These are phyloP conservation scores for Helicoverpa zea DNA, from an alignment of 1,140 invertebrate species.

Conservation along the genomic window DNA sequence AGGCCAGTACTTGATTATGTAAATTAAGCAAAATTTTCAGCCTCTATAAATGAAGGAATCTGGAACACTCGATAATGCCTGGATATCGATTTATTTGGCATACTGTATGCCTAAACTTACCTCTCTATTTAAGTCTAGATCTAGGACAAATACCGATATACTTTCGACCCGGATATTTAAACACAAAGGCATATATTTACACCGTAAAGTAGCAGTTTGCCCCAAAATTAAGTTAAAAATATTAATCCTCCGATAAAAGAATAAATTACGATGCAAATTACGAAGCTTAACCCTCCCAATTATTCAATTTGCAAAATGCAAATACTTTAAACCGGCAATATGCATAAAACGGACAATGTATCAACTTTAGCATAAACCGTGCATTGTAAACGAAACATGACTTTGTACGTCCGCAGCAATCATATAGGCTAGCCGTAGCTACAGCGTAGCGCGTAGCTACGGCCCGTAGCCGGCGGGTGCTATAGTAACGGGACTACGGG, in stretches of 20 bases:
- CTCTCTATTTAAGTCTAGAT: conserved; percentile 30
- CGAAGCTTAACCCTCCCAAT: conserved; percentile 6
- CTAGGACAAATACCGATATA: conserved; percentile 8
- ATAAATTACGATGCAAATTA: neutral
- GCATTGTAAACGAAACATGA: conserved; percentile 63
- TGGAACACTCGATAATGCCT: neutral
- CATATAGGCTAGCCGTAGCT: conserved; percentile 55
- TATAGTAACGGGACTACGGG: conserved; percentile 71
- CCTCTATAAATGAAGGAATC: neutral
- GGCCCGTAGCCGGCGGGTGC: conserved; percentile 75
- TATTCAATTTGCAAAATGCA: conserved; percentile 37
- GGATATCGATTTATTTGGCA: conserved; percentile 1
- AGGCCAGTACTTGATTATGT: neutral
- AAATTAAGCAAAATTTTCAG: neutral
- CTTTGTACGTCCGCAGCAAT: conserved; percentile 60
- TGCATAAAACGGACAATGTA: conserved; percentile 51
- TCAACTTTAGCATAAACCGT: conserved; percentile 61
- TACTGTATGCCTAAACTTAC: conserved; percentile 18
- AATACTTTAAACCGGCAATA: conserved; percentile 33
- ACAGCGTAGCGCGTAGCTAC: conserved; percentile 64
- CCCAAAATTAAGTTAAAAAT: neutral
- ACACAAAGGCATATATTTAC: neutral
- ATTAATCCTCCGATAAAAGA: neutral
- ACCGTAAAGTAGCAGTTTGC: neutral
- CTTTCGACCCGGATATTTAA: neutral